Conservation (phyloP, 2,888 invertebrate species). For the Ashinkailepas kermadecensis region DNA sequence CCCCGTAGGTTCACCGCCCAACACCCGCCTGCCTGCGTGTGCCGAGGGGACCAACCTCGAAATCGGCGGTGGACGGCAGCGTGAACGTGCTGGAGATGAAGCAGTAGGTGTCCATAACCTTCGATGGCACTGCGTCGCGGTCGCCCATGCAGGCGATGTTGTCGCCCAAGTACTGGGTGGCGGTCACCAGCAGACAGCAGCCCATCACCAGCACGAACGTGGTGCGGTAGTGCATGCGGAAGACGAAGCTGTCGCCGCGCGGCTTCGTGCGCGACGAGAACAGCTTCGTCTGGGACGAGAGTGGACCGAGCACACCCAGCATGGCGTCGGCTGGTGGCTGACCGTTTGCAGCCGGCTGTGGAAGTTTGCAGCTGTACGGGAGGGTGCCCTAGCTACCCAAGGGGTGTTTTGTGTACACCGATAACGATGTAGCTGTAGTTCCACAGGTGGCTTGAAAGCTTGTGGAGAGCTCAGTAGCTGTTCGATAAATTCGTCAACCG, state of each 20-base stretch:
- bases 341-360: no score
- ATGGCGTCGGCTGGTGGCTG: neutral
- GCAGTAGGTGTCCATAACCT: constrained; percentile 34
- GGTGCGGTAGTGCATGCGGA: constrained; percentile 32
- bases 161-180: constrained; percentile 32
- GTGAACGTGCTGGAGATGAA: constrained; percentile 33
- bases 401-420: no score
- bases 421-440: no score
- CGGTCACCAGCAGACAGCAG: constrained; percentile 31
- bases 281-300: neutral
- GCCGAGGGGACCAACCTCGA: neutral
- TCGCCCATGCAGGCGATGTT: constrained; percentile 30
- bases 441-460: no score
- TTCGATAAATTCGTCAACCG: no score
- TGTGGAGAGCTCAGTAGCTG: no score
- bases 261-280: constrained; percentile 25
- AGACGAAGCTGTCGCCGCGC: constrained; percentile 31
- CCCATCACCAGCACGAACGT: constrained; percentile 31
- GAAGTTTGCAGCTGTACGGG: no score
- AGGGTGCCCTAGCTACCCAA: no score
- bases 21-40: no score
- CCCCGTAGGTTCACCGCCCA: no score
- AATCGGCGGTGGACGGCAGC: constrained; percentile 22
- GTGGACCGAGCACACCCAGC: neutral
- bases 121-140: constrained; percentile 26